Conservation (phyloP, 2,888 invertebrate genomes). For the Ceraclea dissimilis region DNA sequence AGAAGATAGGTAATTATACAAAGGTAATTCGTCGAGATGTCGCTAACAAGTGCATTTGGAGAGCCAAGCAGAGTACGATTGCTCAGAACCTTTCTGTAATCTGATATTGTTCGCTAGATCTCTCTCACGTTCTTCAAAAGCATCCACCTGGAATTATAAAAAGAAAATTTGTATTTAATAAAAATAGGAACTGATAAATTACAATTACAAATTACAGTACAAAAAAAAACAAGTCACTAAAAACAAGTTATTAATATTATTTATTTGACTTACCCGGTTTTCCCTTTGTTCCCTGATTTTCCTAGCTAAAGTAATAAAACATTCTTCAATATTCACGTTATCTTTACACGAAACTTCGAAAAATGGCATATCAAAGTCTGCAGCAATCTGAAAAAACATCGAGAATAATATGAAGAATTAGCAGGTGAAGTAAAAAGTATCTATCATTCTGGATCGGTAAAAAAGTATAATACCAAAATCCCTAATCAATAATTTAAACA, state of each 20-base stretch:
- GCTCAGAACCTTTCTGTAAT: conserved; percentile 14
- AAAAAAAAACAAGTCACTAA: too few species aligned
- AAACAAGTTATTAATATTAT: too few species aligned
- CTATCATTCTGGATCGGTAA: too few species aligned
- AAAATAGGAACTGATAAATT: too few species aligned
- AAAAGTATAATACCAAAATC: too few species aligned
- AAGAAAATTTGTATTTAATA: conserved; percentile 2
- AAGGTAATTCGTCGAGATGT: neutral
- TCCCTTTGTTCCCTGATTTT: conserved; percentile 76
- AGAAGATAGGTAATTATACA: neutral
- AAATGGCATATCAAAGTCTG: conserved; percentile 82
- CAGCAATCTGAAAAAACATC: conserved; percentile 74
- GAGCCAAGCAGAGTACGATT: conserved; percentile 13
- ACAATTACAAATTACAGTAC: too few species aligned
- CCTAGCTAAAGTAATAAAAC: conserved; percentile 72
- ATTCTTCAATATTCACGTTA: conserved; percentile 77
- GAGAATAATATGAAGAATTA: too few species aligned
- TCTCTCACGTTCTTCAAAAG: conserved; percentile 37
- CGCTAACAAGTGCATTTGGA: conserved; percentile 20
- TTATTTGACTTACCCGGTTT: conserved; percentile 50
- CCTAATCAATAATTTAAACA: too few species aligned
- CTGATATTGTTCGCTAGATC: conserved; percentile 33
- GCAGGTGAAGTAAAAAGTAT: too few species aligned
- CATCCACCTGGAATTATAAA: conserved; percentile 34
- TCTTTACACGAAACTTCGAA: conserved; percentile 84